Conservation (phyloP, 2,888 invertebrate species). For the Chromoteleia sp. region DNA sequence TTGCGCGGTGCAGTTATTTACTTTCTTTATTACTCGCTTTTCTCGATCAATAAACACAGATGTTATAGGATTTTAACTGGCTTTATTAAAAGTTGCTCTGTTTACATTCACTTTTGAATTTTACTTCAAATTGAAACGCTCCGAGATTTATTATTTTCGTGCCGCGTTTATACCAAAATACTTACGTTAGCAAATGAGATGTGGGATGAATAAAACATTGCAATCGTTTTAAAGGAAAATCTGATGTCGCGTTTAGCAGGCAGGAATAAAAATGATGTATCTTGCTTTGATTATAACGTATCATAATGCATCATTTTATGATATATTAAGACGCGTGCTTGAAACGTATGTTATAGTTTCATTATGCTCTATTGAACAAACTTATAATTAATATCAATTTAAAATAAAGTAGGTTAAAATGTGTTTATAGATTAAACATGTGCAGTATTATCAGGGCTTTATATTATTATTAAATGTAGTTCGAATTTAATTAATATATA, state of each 20-base stretch:
- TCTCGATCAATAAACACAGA: neutral
- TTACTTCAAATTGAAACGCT: neutral
- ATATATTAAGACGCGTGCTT: neutral
- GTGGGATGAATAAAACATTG: neutral
- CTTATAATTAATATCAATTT: neutral
- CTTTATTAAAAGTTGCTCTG: neutral
- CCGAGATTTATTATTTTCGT: neutral
- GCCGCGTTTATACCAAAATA: neutral
- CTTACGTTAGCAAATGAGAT: neutral
- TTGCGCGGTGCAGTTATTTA: neutral
- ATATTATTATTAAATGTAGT: no score
- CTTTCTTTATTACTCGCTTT: neutral
- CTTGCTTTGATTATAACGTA: neutral
- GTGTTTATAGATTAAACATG: no score
- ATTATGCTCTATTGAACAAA: no score
- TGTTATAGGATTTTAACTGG: neutral
- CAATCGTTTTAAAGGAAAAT: neutral
- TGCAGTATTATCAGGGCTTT: no score
- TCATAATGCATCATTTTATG: neutral
- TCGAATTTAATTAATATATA: no score
- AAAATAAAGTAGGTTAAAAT: no score
- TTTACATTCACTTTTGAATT: neutral
- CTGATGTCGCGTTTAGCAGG: no score
- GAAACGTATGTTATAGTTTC: neutral
- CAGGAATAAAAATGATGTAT: no score